Conservation (phyloP, 2,888 invertebrate species). For the Morpho achilles region DNA sequence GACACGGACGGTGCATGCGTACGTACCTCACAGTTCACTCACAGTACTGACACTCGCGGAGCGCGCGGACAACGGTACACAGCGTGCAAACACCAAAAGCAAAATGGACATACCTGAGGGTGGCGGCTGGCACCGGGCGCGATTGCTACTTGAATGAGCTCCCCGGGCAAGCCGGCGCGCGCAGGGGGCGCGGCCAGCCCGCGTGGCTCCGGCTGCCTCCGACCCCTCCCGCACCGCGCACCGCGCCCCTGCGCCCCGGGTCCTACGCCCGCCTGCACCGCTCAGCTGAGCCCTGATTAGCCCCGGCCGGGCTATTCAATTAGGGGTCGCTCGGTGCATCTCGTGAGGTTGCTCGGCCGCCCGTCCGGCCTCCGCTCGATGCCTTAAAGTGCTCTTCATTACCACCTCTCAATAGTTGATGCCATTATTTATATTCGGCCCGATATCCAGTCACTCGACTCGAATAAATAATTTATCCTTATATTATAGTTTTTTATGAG, state of each 20-base stretch:
- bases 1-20: slow-evolving; percentile 56
- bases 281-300: slow-evolving; percentile 77
- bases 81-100: slow-evolving; percentile 74
- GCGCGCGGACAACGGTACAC: slow-evolving; percentile 50
- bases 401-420: slow-evolving; percentile 53
- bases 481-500: too few relatives aligned
- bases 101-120: slow-evolving; percentile 77
- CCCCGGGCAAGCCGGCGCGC: slow-evolving; percentile 78
- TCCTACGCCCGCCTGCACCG: slow-evolving; percentile 46
- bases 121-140: slow-evolving; percentile 74
- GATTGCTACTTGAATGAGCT: slow-evolving; percentile 77
- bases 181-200: slow-evolving; percentile 81
- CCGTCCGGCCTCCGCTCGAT: slow-evolving; percentile 32
- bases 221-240: slow-evolving; percentile 44
- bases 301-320: slow-evolving; percentile 75
- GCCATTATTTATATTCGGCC: slow-evolving; percentile 53
- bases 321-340: slow-evolving; percentile 73
- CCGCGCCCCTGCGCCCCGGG: slow-evolving; percentile 37
- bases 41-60: slow-evolving; percentile 70
- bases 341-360: slow-evolving; percentile 46
- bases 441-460: slow-evolving; percentile 30
- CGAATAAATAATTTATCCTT: not conserved
- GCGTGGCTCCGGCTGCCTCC: slow-evolving; percentile 73
- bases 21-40: slow-evolving; percentile 50
- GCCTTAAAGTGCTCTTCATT: slow-evolving; percentile 66